Evolutionary conservation across 2,888 invertebrate species (phyloP), one percentile per base, ranked within the genome.

Genomic region (Pegoplata infirma): DNA sequence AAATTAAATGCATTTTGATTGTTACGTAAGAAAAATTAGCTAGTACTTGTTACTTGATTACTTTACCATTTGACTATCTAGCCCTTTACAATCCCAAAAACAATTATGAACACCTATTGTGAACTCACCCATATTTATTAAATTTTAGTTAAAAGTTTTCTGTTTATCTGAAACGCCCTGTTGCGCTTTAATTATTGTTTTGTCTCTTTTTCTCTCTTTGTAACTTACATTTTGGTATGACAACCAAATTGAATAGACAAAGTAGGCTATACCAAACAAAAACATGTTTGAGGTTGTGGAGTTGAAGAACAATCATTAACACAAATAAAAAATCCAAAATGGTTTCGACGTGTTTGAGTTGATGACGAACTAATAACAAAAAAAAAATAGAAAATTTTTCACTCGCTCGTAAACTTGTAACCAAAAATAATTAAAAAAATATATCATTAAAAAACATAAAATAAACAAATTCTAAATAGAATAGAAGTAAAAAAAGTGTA

Each of bases 291-390:
- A 75, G 40, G 68, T 75, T 75, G 68, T 75, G 6, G 68, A 55
- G 17, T 19, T 12, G 69, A 71, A 71, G 72, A 78, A 78, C 47
- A 80, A 80, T n/a, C 80, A 66, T 58, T 32, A 78, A 58, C 80
- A 81, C 80, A 81, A 8, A 56, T n/a, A 67, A 80, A 78, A 82
- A 82, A 83, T 79, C 81, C 82, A 83, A 83, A 83, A 83, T 83
- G 83, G 83, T 83, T 80, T 68, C 81, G 80, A 81, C 82, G 83
- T 81, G 84, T 84, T 83, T 82, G 83, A 84, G 83, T 83, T 82
- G 83, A 83, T 79, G 80, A 82, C 83, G 81, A 82, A 81, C 83
- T 63, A 81, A 81, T 75, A 76, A 80, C 66, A 69, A 68, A 81
- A 64, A 12, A 6, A 14, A n/a, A n/a, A n/a, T n/a, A 59, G 28